Evolutionary conservation across 2,113 vertebrate species (phyloP), one percentile per base, ranked within the genome.

Genomic region (Theristicus caerulescens): DNA sequence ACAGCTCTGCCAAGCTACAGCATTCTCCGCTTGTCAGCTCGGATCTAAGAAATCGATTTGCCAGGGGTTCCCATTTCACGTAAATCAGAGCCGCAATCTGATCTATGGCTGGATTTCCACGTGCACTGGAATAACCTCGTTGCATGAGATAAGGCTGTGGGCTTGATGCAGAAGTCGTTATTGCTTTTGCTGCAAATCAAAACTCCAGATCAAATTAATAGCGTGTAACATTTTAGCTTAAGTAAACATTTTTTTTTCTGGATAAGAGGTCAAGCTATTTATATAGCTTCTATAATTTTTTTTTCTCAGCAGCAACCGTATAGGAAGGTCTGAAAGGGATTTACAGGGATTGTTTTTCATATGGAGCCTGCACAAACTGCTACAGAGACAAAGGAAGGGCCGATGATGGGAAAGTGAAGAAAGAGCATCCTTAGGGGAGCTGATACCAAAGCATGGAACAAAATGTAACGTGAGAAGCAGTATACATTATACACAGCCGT

Each of bases 161-260:
- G 58, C 61, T 52, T 55, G 49, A 4, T 17, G 86, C 88, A 65
- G 64, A 55, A 95, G 13, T 11, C 74, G 62, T 65, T 76, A 20
- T 1, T 49, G 76, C 40, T 93, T 69, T 82, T 27, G 67, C 36
- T 92, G 91, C 79, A 86, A n/a, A 96, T 90, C 93, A 86, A 76
- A 86, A 49, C 61, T 78, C 57, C n/a, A 34, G 64, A 86, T 91
- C 70, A 57, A 90, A 88, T 91, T 95, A 88, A 94, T n/a, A 31
- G 83, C 0, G 3, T 74, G 92, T 87, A 86, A 86, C 44, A 14
- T 47, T 89, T 47, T 81, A 66, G 49, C 55, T 70, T 54, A 66
- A 42, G 42, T 59, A 66, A 85, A 62, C 32, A 13, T 9, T 27
- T 21, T 18, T 27, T 76, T 54, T 58, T 27, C 51, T 64, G 59